phyloP scores from a whole-genome alignment of 2,888 invertebrate species.

The Andricus curvator region DNA sequence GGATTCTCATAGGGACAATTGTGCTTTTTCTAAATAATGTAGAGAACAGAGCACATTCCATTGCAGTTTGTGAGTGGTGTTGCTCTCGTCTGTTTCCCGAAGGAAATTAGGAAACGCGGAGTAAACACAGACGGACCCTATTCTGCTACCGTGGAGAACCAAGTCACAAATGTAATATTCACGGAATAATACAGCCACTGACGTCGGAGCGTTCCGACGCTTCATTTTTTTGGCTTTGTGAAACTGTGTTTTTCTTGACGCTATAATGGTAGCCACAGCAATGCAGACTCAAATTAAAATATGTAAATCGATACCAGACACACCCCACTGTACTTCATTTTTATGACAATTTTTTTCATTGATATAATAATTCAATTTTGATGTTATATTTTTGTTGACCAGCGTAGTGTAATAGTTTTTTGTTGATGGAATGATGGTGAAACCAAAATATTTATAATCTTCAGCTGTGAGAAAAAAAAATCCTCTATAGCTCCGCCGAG shows the following conservation, averaged over 20 bases:
- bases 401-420: too few species aligned
- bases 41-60: slow-evolving; percentile 62
- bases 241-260: slow-evolving; percentile 44
- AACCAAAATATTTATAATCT: too few species aligned
- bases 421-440: too few species aligned
- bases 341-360: neutral
- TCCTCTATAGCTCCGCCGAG: too few species aligned
- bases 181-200: slow-evolving; percentile 72
- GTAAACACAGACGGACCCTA: slow-evolving; percentile 62
- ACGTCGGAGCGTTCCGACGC: slow-evolving; percentile 47
- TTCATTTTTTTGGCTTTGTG: slow-evolving; percentile 24
- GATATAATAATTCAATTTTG: neutral
- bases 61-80: slow-evolving; percentile 71
- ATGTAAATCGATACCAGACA: slow-evolving; percentile 49
- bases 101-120: slow-evolving; percentile 77
- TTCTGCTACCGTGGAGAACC: slow-evolving; percentile 56
- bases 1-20: slow-evolving; percentile 57
- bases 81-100: slow-evolving; percentile 75
- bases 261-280: slow-evolving; percentile 55
- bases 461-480: too few species aligned
- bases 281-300: slow-evolving; percentile 53
- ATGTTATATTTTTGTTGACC: too few species aligned
- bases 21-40: slow-evolving; percentile 67
- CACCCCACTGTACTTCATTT: neutral
- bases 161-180: slow-evolving; percentile 78